phyloP scores from a whole-genome alignment of 2,797 vertebrate species.

The Eremophila alpestris region DNA sequence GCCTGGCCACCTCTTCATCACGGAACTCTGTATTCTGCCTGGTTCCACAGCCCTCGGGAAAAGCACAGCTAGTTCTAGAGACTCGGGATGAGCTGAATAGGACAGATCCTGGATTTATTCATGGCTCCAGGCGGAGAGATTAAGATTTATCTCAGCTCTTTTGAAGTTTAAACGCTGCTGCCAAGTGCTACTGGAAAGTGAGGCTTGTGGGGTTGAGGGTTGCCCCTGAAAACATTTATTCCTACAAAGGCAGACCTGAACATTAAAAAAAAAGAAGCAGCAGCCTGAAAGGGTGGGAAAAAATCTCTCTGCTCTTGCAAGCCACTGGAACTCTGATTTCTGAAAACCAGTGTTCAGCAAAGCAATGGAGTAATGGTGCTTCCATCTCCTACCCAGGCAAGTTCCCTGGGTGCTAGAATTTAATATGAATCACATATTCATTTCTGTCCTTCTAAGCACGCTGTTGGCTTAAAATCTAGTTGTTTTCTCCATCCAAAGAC shows the following conservation, averaged over 20 bases:
- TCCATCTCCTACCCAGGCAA: background rate
- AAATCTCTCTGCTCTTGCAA: background rate
- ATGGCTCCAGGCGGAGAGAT: background rate
- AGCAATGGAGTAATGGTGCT: fast-evolving
- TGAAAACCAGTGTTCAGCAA: background rate
- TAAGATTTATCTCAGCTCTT: background rate
- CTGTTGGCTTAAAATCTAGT: background rate
- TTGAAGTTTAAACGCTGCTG: fast-evolving
- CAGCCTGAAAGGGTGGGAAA: background rate
- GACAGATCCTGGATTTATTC: background rate
- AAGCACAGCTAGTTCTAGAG: background rate
- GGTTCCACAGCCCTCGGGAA: background rate
- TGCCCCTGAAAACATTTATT: background rate
- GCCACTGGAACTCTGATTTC: background rate
- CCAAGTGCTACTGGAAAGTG: background rate
- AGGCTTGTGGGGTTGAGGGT: background rate
- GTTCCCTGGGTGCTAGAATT: background rate
- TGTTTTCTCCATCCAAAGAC: slow-evolving; percentile 21
- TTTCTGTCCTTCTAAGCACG: background rate
- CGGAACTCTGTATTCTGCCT: background rate
- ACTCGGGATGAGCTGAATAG: background rate
- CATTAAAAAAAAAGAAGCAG: background rate
- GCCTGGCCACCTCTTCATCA: background rate
- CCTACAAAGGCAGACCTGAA: background rate
- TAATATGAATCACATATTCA: background rate